Evolutionary conservation across 2,113 vertebrate species (phyloP).

Genomic region (Chamaetylas fuelleborni): DNA sequence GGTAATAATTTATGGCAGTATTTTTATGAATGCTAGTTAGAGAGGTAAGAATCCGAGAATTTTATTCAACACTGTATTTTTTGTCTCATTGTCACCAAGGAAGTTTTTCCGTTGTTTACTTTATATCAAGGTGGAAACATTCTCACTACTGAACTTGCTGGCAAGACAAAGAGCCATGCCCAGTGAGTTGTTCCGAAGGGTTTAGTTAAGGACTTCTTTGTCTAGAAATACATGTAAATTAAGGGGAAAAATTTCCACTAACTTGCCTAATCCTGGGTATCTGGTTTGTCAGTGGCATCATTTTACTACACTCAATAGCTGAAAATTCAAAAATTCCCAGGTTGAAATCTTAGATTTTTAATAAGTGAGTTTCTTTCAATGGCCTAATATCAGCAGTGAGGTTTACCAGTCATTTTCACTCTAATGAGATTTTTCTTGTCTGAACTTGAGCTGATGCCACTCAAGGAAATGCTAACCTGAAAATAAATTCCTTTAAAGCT

Average conservation of each 20-base stretch:
- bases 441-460: background rate
- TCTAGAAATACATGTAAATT: background rate
- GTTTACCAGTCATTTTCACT: background rate
- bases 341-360: background rate
- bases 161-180: background rate
- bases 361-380: background rate
- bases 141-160: background rate
- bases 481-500: slow-evolving; percentile 26
- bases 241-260: background rate
- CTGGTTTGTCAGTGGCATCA: background rate
- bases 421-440: background rate
- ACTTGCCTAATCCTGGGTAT: background rate
- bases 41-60: background rate
- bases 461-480: slow-evolving; percentile 18
- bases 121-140: background rate
- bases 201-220: background rate
- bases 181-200: background rate
- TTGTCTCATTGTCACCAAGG: background rate
- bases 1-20: background rate
- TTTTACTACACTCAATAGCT: background rate
- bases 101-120: background rate
- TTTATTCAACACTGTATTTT: background rate
- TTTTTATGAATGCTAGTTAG: background rate
- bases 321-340: background rate
- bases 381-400: background rate